A percentile compares a stretch with the other conserved stretches of the same genome.
These are phyloP conservation scores for Strigamia crassipes DNA, from an alignment of 2,888 invertebrate species.

Conservation along the genomic window DNA sequence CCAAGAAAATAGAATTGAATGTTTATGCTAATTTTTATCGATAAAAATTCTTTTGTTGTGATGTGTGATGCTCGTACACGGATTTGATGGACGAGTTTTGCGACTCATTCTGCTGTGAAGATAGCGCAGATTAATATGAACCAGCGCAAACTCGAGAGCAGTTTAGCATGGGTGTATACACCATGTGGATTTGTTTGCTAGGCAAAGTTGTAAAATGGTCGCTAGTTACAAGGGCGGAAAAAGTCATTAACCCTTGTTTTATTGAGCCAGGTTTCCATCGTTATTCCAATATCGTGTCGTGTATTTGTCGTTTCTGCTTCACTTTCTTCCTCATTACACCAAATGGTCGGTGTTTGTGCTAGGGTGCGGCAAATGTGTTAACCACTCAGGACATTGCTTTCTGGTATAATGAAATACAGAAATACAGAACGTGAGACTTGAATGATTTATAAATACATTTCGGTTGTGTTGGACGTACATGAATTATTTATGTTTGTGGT, in stretches of 20 bases:
- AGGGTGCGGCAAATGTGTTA: not conserved
- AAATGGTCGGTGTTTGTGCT: not conserved
- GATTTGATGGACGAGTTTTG: not conserved
- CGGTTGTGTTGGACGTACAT: too few relatives aligned
- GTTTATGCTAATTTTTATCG: too few relatives aligned
- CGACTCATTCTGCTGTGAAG: not conserved
- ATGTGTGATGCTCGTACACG: not conserved
- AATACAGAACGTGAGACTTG: not conserved
- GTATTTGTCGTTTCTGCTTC: slow-evolving; percentile 6
- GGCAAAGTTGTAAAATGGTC: not conserved
- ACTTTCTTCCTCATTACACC: slow-evolving; percentile 28
- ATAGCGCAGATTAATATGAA: slow-evolving; percentile 12
- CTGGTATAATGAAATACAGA: not conserved
- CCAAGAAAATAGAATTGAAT: too few relatives aligned
- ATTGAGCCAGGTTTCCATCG: not conserved
- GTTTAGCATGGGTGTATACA: not conserved
- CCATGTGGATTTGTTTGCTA: slow-evolving; percentile 7
- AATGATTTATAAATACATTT: not conserved
- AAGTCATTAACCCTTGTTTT: not conserved
- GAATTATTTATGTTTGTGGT: too few relatives aligned
- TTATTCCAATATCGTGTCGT: not conserved
- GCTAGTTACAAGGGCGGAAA: not conserved
- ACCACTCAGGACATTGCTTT: not conserved
- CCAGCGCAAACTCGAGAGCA: slow-evolving; percentile 8
- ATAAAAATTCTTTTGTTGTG: not conserved